Conservation (phyloP, 2,113 vertebrate species). For the Neogobius melanostomus region DNA sequence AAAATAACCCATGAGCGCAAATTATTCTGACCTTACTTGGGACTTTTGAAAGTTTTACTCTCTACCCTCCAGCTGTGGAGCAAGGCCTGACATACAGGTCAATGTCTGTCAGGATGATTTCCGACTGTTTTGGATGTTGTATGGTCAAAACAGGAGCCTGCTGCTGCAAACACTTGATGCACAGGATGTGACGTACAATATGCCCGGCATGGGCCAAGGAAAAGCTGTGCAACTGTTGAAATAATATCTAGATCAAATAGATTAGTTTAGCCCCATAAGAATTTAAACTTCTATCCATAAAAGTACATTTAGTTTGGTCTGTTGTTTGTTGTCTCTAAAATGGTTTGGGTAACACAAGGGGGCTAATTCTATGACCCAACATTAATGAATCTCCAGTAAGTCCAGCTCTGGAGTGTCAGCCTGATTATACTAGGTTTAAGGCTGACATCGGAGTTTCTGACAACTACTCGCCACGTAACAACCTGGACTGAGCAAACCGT, state of each 20-base stretch:
- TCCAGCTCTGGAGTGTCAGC: not conserved
- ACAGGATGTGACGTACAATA: not conserved
- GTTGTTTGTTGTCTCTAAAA: no score
- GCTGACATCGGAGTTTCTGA: constrained; percentile 7
- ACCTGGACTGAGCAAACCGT: constrained; percentile 11
- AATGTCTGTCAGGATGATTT: not conserved
- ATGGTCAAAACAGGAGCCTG: not conserved
- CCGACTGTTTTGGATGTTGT: not conserved
- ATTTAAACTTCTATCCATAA: no score
- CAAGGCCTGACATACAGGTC: not conserved
- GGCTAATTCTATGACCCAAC: not conserved
- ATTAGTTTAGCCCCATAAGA: no score
- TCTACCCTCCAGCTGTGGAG: not conserved
- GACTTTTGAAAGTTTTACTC: not conserved
- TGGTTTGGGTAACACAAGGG: not conserved
- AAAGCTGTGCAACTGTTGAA: no score
- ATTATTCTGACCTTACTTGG: no score
- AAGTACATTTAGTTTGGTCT: no score
- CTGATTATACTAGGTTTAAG: constrained; percentile 31
- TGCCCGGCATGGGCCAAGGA: no score
- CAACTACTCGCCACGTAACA: constrained; percentile 18
- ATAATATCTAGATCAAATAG: no score
- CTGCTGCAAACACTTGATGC: not conserved
- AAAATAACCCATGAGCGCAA: not conserved
- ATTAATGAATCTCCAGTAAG: not conserved